Conservation (phyloP, 2,888 invertebrate species). For the Xanthia togata region DNA sequence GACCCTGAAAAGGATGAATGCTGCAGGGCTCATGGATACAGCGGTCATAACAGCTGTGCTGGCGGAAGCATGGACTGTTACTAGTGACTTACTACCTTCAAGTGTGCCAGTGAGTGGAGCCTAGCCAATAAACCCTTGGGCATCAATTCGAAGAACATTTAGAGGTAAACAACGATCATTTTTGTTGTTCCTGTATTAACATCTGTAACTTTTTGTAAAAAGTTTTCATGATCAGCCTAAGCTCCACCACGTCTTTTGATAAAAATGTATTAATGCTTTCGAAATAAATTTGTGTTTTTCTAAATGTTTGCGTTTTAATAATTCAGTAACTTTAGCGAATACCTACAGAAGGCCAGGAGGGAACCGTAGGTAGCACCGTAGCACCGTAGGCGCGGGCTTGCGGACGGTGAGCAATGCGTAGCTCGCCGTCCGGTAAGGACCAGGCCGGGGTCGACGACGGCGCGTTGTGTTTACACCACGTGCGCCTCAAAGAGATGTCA, state of each 20-base stretch:
- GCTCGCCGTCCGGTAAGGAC: no score
- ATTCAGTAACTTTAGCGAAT: no score
- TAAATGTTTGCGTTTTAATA: slow-evolving; percentile 8
- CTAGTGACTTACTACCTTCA: background rate
- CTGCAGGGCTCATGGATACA: slow-evolving; percentile 15
- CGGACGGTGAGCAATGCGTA: no score
- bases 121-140: background rate
- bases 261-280: background rate
- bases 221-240: background rate
- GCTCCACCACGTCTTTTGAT: slow-evolving; percentile 2
- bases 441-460: no score
- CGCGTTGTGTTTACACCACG: no score
- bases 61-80: slow-evolving; percentile 13
- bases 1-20: slow-evolving; percentile 14
- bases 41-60: background rate
- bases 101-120: slow-evolving; percentile 1
- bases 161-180: slow-evolving; percentile 17
- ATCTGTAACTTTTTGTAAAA: background rate
- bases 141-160: slow-evolving; percentile 10
- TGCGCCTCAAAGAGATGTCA: no score
- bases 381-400: no score
- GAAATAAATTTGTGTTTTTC: slow-evolving; percentile 8
- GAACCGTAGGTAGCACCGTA: no score
- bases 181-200: background rate
- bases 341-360: no score